phyloP scores from a whole-genome alignment of 2,888 invertebrate genomes.

The Caenorhabditis sp. region DNA sequence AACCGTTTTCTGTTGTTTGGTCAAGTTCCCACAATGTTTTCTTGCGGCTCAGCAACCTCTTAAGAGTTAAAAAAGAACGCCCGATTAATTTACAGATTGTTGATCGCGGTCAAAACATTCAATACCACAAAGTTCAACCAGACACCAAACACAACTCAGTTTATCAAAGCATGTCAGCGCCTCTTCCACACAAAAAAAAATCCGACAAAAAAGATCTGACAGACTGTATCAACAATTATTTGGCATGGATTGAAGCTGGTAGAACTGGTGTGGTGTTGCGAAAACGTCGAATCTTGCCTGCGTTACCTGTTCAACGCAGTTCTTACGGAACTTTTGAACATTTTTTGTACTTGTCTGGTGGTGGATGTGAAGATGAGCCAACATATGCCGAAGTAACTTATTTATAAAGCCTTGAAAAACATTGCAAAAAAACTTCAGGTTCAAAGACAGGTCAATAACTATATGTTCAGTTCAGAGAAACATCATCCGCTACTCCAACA shows the following conservation, averaged over 20 bases:
- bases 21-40: no score
- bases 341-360: background rate
- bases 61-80: no score
- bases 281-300: background rate
- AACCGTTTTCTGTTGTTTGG: no score
- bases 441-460: slow-evolving; percentile 15
- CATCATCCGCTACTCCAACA: slow-evolving; percentile 7
- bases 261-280: background rate
- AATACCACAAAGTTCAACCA: background rate
- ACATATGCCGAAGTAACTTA: slow-evolving; percentile 16
- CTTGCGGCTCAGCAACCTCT: no score
- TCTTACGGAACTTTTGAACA: slow-evolving; percentile 6
- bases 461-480: slow-evolving; percentile 11
- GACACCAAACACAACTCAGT: background rate
- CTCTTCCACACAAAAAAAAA: background rate
- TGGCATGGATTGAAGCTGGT: slow-evolving; percentile 7
- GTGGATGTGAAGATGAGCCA: background rate
- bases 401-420: background rate
- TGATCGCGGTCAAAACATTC: background rate
- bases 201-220: background rate
- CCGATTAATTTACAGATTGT: background rate
- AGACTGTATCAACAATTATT: background rate
- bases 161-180: background rate
- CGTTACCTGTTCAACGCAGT: background rate
- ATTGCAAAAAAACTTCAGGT: background rate